A percentile compares a stretch with the other conserved stretches of the same genome.
Conservation (phyloP, 2,888 invertebrate species). For the Drosophila borealis region DNA sequence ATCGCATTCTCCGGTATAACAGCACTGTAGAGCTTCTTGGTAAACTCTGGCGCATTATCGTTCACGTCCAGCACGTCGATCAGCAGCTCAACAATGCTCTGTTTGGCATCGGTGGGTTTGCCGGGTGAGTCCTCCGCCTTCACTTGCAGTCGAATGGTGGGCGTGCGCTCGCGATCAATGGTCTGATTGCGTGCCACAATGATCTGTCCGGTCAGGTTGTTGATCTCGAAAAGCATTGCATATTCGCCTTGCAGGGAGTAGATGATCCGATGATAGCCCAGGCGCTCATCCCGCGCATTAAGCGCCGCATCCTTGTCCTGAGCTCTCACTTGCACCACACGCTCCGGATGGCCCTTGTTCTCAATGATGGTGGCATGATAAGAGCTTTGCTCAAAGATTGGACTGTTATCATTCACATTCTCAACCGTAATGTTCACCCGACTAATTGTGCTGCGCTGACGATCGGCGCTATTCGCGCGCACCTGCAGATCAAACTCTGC, state of each 20-base stretch:
- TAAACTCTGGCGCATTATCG: constrained; percentile 91
- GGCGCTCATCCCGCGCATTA: constrained; percentile 86
- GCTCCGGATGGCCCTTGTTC: constrained; percentile 88
- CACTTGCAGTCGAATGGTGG: constrained; percentile 89
- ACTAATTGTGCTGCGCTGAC: constrained; percentile 87
- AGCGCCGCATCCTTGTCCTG: constrained; percentile 89
- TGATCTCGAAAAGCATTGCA: constrained; percentile 90
- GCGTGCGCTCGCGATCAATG: constrained; percentile 90
- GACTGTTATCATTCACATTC: constrained; percentile 92
- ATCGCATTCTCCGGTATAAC: constrained; percentile 92
- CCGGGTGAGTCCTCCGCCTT: constrained; percentile 92
- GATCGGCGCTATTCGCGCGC: constrained; percentile 85
- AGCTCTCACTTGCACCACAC: constrained; percentile 89
- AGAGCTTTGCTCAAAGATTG: constrained; percentile 88
- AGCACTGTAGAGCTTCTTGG: constrained; percentile 88
- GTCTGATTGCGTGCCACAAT: constrained; percentile 88
- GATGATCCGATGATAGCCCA: constrained; percentile 89
- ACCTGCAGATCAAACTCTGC: constrained; percentile 86
- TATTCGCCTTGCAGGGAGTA: constrained; percentile 91
- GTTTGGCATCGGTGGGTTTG: constrained; percentile 88
- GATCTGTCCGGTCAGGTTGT: constrained; percentile 89
- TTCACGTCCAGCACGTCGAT: constrained; percentile 92
- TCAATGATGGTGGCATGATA: constrained; percentile 90
- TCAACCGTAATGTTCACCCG: constrained; percentile 89
- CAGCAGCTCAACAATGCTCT: constrained; percentile 88